Percentiles rank a stretch among this genome's conserved stretches.
Evolutionary conservation across 2,113 vertebrate species (phyloP).

Genomic region (Microcebus murinus): DNA sequence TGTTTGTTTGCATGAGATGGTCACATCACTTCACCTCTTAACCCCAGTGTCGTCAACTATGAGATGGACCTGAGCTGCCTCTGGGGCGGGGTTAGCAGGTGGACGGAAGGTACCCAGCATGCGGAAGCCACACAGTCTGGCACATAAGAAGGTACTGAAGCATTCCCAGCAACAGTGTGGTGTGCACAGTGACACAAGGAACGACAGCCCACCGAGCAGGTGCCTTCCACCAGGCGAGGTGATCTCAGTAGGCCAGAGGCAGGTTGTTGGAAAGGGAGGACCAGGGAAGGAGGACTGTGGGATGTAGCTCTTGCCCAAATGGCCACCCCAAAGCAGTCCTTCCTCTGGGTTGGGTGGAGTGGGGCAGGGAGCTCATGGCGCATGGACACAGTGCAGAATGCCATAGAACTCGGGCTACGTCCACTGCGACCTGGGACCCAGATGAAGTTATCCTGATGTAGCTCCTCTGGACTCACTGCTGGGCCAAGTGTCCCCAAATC

Average conservation of each 20-base stretch:
- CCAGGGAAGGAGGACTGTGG: background rate
- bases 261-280: background rate
- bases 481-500: background rate
- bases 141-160: background rate
- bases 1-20: background rate
- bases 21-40: background rate
- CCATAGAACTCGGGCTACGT: background rate
- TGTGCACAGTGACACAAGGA: fast-evolving
- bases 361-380: background rate
- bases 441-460: background rate
- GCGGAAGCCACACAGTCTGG: background rate
- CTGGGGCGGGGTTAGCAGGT: background rate
- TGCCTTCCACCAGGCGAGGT: background rate
- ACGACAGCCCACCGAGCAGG: background rate
- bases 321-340: background rate
- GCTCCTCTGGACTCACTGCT: background rate
- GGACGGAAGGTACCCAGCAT: background rate
- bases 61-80: background rate
- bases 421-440: background rate
- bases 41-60: background rate
- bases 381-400: fast-evolving
- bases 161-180: fast-evolving
- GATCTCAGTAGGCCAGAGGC: background rate
- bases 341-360: background rate
- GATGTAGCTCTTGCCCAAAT: background rate